Evolutionary conservation across 2,797 vertebrate species (phyloP).

Genomic region (Danionella dracula): DNA sequence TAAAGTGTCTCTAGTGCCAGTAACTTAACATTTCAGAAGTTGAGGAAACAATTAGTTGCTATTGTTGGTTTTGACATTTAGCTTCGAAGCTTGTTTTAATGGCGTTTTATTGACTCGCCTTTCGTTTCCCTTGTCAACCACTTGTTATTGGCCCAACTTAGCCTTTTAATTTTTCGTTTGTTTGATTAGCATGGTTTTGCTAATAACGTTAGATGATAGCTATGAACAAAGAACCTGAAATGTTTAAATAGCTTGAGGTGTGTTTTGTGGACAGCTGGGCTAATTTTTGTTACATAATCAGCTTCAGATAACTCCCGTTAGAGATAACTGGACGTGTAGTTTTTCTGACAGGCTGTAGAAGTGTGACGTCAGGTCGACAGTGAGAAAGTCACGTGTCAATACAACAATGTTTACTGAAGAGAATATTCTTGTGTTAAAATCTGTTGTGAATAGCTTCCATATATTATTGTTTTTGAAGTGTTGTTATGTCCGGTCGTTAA

Average conservation of each 20-base stretch:
- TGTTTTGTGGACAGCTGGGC: not conserved
- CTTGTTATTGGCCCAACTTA: too few species aligned
- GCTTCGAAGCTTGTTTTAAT: too few species aligned
- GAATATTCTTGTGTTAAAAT: not conserved
- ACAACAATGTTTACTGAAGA: not conserved
- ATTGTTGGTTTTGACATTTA: too few species aligned
- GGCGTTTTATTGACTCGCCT: too few species aligned
- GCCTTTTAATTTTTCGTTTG: not conserved
- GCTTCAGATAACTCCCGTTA: not conserved
- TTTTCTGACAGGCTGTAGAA: constrained; percentile 6
- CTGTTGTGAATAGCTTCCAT: not conserved
- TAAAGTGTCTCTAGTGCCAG: too few species aligned
- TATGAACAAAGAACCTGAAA: too few species aligned
- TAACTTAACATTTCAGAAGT: too few species aligned
- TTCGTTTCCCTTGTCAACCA: too few species aligned
- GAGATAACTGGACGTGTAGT: not conserved
- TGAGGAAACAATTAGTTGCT: too few species aligned
- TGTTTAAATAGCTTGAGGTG: too few species aligned
- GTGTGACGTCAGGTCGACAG: not conserved
- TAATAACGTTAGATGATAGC: too few species aligned
- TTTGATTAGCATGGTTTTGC: too few species aligned
- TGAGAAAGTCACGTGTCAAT: not conserved
- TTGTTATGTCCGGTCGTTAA: not conserved
- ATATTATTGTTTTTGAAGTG: not conserved
- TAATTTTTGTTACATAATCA: not conserved